phyloP scores from a whole-genome alignment of 2,113 vertebrate species.

The Corydoras maculifer region DNA sequence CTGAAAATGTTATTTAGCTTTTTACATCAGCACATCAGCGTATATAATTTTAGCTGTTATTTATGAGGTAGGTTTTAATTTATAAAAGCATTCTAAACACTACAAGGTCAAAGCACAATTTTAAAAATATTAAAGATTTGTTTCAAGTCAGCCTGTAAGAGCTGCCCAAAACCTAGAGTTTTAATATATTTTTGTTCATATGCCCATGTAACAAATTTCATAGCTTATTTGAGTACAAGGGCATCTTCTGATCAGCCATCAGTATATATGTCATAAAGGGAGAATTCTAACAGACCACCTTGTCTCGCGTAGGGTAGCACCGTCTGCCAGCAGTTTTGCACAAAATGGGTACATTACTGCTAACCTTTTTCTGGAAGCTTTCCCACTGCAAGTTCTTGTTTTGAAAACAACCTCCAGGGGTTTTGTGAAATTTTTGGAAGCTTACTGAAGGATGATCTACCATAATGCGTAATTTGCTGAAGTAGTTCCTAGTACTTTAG shows the following conservation, averaged over 20 bases:
- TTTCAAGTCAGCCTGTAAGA: constrained; percentile 20
- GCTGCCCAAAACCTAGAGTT: constrained; percentile 26
- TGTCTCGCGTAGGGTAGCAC: too few relatives aligned
- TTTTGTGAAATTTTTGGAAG: not conserved
- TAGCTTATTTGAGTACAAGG: too few relatives aligned
- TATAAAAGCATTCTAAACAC: constrained; percentile 50
- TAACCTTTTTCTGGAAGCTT: not conserved
- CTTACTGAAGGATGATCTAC: not conserved
- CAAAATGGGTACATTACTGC: not conserved
- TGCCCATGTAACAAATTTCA: too few relatives aligned
- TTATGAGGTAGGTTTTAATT: constrained; percentile 40
- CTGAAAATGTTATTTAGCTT: not conserved
- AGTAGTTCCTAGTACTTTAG: constrained; percentile 11
- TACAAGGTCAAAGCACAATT: constrained; percentile 38
- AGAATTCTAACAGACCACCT: too few relatives aligned
- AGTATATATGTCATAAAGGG: too few relatives aligned
- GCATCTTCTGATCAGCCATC: too few relatives aligned
- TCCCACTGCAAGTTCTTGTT: not conserved
- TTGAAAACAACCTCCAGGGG: not conserved
- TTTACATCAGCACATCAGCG: not conserved
- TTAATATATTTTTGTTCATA: not conserved
- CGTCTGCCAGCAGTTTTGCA: not conserved
- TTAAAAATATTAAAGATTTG: not conserved
- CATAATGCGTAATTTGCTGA: constrained; percentile 16
- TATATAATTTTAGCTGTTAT: constrained; percentile 31